phyloP scores from a whole-genome alignment of 2,113 vertebrate species.

The Rhegmatorhina hoffmannsi region DNA sequence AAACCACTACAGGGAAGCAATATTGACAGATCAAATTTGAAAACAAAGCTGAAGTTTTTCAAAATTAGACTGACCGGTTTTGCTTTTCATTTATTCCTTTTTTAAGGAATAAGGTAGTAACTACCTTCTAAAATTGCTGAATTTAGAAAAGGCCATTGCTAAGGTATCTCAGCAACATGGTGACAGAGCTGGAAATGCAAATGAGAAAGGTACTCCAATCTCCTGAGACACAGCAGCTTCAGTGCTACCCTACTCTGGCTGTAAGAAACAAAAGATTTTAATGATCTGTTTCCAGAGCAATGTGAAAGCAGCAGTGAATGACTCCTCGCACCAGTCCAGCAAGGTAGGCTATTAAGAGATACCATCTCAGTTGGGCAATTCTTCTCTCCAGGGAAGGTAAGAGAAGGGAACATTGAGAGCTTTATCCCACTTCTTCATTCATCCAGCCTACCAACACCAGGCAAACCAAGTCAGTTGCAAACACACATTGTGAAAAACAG shows the following conservation, averaged over 20 bases:
- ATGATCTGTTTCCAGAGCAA: not conserved
- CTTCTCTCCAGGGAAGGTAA: not conserved
- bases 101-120: not conserved
- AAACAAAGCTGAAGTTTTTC: not conserved
- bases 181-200: not conserved
- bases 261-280: not conserved
- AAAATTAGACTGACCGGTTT: not conserved
- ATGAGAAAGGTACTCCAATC: not conserved
- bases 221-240: not conserved
- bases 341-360: not conserved
- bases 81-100: not conserved
- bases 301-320: not conserved
- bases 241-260: not conserved
- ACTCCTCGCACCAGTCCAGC: not conserved
- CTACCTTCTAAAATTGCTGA: not conserved
- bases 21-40: not conserved
- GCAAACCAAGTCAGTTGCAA: not conserved
- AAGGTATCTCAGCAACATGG: not conserved
- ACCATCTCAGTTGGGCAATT: not conserved
- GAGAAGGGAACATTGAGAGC: not conserved
- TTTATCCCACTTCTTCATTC: not conserved
- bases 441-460: not conserved
- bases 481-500: not conserved
- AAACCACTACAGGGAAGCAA: conserved; percentile 5
- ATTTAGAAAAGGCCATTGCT: not conserved